Base-by-base conservation (phyloP, 2,888 invertebrate species). In the Yponomeuta sedellus region DNA sequence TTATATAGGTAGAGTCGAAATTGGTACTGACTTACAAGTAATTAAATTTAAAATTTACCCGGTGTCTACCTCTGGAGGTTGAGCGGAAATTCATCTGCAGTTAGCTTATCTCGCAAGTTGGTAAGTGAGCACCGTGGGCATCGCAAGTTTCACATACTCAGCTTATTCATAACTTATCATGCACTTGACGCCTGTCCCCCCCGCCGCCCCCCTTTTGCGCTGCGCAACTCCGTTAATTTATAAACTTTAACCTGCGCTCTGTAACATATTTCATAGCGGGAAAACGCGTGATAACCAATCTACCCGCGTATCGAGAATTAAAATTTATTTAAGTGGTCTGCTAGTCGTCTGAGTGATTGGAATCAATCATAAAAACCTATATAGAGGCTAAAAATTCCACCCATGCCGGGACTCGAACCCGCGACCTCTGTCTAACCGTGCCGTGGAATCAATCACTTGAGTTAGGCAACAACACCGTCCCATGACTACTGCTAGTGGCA, bases 201-300 rank as follows among this genome's bases (percentile, higher is more conserved):
- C 63, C 39, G 64, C 62, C 66, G 34, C 34, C 34, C 34, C 34
- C 34, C 34, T 34, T 5, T 34, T 34, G 10, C 34, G 8, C 6
- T 34, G 34, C 57, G 66, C 64, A 68, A 68, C 66, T 66, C 63
- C 25, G 59, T 64, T 68, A 66, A 68, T 68, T 68, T 65, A 58
- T 66, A 68, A 68, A 68, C 62, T 68, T 68, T 63, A 8, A 44
- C 22, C 16, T 52, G 44, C 11, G 52, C 58, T 44, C 16, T 19
- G 34, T 6, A 64, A 34, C 63, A 62, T 63, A 66, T 68, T 66
- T 63, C 63, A 63, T 63, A 19, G 11, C 22, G 28, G 10, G 10
- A 63, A 52, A 52, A 12, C 44, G 16, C 63, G 44, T 34, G n/a
- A 34, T 34, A n/a, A 25, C 28, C 2, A n/a, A 28, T 6, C 25